Percentiles rank a stretch among this genome's conserved stretches.
Evolutionary conservation across 1,140 invertebrate species (phyloP).

Genomic region (Theocolax elegans): DNA sequence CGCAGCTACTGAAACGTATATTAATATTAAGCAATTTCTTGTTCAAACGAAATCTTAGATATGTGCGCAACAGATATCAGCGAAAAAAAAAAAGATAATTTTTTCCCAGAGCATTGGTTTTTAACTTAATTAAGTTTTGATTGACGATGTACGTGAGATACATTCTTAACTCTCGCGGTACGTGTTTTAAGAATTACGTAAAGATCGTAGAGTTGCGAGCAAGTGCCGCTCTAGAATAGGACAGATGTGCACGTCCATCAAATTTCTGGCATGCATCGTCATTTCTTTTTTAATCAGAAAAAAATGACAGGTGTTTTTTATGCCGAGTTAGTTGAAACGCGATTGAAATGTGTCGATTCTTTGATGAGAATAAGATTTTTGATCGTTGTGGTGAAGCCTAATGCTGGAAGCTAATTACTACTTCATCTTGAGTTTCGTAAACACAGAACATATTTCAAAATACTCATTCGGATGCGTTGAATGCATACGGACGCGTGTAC

Average conservation of each 20-base stretch:
- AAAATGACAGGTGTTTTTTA: too few relatives aligned
- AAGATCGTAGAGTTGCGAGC: neutral
- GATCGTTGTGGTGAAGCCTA: neutral
- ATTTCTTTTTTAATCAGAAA: neutral
- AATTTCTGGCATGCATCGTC: neutral
- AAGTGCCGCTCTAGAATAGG: neutral
- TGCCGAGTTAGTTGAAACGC: too few relatives aligned
- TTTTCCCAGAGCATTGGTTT: neutral
- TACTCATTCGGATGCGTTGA: neutral
- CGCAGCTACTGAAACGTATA: too few relatives aligned
- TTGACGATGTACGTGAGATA: neutral
- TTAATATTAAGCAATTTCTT: too few relatives aligned
- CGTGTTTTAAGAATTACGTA: too few relatives aligned
- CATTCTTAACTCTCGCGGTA: neutral
- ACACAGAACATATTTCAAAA: neutral
- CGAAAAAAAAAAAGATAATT: neutral
- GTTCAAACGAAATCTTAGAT: too few relatives aligned
- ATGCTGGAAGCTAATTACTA: neutral
- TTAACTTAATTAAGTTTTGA: neutral
- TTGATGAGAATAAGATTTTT: neutral
- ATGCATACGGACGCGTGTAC: too few relatives aligned
- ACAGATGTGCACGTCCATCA: neutral
- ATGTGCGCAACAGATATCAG: too few relatives aligned
- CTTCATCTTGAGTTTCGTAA: neutral
- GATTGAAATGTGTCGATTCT: neutral